Evolutionary conservation across 2,113 vertebrate genomes (phyloP).

Genomic region (Scomber scombrus): DNA sequence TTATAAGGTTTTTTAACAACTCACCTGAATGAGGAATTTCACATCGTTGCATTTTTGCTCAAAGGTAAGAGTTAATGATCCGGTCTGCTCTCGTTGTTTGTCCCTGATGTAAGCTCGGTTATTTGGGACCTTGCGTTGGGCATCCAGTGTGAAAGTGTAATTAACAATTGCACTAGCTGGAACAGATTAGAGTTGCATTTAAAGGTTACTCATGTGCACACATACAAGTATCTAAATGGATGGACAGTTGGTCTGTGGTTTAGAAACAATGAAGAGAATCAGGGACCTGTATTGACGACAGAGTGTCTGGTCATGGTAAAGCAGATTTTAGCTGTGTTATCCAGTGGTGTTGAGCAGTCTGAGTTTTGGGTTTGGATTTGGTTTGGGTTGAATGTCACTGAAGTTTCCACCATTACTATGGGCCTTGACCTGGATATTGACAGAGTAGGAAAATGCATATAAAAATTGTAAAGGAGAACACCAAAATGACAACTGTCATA

Average conservation of each 20-base stretch:
- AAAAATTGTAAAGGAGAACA: not conserved
- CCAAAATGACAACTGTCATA: not conserved
- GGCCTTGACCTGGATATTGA: constrained; percentile 77
- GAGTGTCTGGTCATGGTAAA: constrained; percentile 69
- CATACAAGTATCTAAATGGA: not conserved
- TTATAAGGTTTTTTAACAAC: not conserved
- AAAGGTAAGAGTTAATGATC: not conserved
- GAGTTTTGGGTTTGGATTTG: constrained; percentile 63
- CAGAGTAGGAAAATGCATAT: constrained; percentile 7
- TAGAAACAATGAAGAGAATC: not conserved
- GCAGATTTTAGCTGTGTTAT: constrained; percentile 58
- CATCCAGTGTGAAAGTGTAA: constrained; percentile 78
- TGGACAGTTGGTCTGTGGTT: not conserved
- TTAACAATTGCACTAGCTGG: constrained; percentile 68
- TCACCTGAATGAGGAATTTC: constrained; percentile 70
- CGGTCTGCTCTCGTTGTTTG: constrained; percentile 9
- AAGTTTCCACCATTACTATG: constrained; percentile 72
- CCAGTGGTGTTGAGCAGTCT: constrained; percentile 42
- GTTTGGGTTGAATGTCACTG: constrained; percentile 56
- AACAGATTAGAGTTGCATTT: constrained; percentile 20
- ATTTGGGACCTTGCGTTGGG: constrained; percentile 62
- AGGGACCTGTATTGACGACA: constrained; percentile 43
- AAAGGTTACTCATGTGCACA: not conserved
- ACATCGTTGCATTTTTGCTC: accelerated
- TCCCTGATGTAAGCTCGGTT: constrained; percentile 68